Base-by-base conservation (phyloP, 1,140 invertebrate genomes). In the Papilio helenus region DNA sequence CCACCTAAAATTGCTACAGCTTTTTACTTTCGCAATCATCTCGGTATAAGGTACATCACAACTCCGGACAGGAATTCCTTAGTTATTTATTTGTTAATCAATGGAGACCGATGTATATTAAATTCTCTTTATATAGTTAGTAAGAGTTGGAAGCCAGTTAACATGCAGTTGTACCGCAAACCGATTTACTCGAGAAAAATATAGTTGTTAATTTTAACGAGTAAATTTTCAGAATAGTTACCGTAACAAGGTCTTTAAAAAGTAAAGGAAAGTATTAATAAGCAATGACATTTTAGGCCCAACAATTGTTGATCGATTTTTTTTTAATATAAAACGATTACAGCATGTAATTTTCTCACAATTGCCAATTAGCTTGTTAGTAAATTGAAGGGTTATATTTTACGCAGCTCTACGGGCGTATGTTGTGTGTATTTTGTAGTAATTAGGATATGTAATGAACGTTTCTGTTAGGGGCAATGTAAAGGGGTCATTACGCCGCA, bases 161-260 rank as follows among this genome's bases (percentile, higher is more conserved):
- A 65, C 34, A 9, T 58, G n/a, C 58, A 29, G 61, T 68, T 68
- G 12, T 23, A 68, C 61, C 61, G 61, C 26, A 68, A 34, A 68
- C 12, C 61, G 61, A 68, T 68, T 68, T 5, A 68, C 26, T 34
- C 26, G 14, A 68, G 61, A 68, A 65, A 65, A 65, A 68, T 68
- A 68, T 16, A 68, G 61, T 68, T 68, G 61, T 68, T 68, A 68
- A 68, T 68, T 68, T 68, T 68, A 68, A 68, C 61, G 61, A 68
- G 23, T 68, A 29, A 68, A 26, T 68, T 61, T 68, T 29, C 23
- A 16, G 4, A 14, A 68, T 68, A 68, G 61, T 16, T 68, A 34
- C 26, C 26, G 29, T 68, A 29, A 29, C 34, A 29, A 29, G 14
- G 61, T 34, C 12, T 68, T 29, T 68, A 34, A 68, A 68, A 68